Base-by-base conservation (phyloP, 2,797 vertebrate genomes). In the Sarcoramphus papa region DNA sequence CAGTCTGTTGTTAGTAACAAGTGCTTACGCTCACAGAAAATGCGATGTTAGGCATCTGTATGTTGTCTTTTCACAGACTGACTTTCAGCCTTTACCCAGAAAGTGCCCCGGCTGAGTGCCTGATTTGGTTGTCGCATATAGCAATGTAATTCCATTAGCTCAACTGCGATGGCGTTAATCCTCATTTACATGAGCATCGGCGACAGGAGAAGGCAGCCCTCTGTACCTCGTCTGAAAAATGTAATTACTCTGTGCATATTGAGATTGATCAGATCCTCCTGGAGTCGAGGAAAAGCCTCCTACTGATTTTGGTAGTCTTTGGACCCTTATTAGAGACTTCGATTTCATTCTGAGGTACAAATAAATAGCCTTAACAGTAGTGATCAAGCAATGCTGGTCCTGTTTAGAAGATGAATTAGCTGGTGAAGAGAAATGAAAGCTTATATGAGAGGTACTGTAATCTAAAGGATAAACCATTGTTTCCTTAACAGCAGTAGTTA, bases 401-500 rank as follows among this genome's bases (percentile, higher is more conserved):
- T 74, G 73, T 86, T 92, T 50, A 77, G 78, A 90, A 69, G 88
- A 90, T 22, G n/a, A 86, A 93, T 94, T 92, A 45, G 16, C 48
- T 4, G 8, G 65, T 57, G 57, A 87, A 90, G 64, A 90, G 64
- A 90, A 90, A 94, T 69, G 82, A 68, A 94, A 93, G 53, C 73
- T 88, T 93, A 21, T 69, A 31, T n/a, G n/a, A 94, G 68, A 88
- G 62, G 87, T 77, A 27, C 62, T 90, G 75, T 84, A 88, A 83
- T 95, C 69, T 85, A 53, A 93, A 86, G 76, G 65, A 90, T 93
- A 96, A 93, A 85, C 54, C 18, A 37, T 85, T 89, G 92, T 88
- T 93, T 92, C 77, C 70, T 77, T 82, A 89, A 92, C 72, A 72
- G 87, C 70, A 33, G 72, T 41, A 60, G 86, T 95, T 95, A 94